Percentiles rank a stretch among this genome's conserved stretches.
These are phyloP conservation scores for Diarsia rubi DNA, from an alignment of 2,888 invertebrate genomes.

Conservation along the genomic window DNA sequence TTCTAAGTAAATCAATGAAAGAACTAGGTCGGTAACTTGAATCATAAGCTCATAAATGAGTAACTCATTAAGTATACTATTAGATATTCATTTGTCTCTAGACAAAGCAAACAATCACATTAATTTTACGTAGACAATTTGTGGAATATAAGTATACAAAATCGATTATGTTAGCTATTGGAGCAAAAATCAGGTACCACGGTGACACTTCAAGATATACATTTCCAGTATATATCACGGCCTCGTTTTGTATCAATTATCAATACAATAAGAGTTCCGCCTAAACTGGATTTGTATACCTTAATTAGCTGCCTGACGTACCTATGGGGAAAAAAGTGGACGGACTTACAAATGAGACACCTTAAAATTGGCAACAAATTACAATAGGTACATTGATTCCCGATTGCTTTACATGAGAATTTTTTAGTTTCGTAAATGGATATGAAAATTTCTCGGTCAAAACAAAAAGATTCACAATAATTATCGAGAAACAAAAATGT, in stretches of 20 bases:
- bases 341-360: neutral
- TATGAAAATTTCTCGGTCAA: too few species aligned
- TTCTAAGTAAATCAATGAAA: conserved; percentile 22
- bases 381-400: neutral
- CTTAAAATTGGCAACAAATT: neutral
- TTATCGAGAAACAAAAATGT: too few species aligned
- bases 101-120: neutral
- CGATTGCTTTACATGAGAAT: neutral
- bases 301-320: too few species aligned
- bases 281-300: too few species aligned
- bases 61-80: neutral
- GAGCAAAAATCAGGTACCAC: neutral
- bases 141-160: neutral
- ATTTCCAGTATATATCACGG: too few species aligned
- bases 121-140: neutral
- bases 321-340: neutral
- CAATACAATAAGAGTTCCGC: too few species aligned
- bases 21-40: conserved; percentile 16
- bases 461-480: neutral
- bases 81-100: neutral
- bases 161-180: neutral
- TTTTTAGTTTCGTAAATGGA: too few species aligned
- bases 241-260: too few species aligned
- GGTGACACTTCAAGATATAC: too few species aligned
- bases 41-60: neutral